These are phyloP conservation scores for Lepus townsendii DNA, from an alignment of 2,797 vertebrate genomes.

Conservation along the genomic window DNA sequence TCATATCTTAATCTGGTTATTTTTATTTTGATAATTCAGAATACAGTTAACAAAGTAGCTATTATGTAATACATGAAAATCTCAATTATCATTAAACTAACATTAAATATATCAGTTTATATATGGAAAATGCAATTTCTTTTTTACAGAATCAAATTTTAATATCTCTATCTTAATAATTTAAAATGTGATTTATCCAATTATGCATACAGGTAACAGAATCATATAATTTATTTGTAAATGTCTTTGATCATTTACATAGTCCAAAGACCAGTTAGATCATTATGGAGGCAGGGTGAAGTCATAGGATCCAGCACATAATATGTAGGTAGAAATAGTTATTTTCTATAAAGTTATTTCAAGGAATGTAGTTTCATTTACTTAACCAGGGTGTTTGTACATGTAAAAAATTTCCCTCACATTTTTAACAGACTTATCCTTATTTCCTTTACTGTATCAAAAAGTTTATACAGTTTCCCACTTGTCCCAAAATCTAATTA, in stretches of 20 bases:
- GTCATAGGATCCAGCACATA: not conserved
- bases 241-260: not conserved
- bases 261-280: not conserved
- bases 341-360: not conserved
- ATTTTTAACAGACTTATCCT: not conserved
- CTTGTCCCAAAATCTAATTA: not conserved
- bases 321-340: not conserved
- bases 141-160: not conserved
- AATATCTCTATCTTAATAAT: not conserved
- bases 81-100: not conserved
- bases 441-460: not conserved
- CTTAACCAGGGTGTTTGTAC: not conserved
- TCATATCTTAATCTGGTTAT: not conserved
- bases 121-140: not conserved
- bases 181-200: not conserved
- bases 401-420: not conserved
- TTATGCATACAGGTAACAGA: not conserved
- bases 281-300: not conserved
- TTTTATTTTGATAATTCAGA: slow-evolving; percentile 1
- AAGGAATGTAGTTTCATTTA: not conserved
- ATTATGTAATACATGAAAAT: not conserved
- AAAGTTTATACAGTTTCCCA: not conserved
- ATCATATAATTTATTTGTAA: not conserved
- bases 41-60: not conserved
- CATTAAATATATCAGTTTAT: not conserved